Conservation (phyloP, 2,888 invertebrate genomes). For the Andrena dorsata region DNA sequence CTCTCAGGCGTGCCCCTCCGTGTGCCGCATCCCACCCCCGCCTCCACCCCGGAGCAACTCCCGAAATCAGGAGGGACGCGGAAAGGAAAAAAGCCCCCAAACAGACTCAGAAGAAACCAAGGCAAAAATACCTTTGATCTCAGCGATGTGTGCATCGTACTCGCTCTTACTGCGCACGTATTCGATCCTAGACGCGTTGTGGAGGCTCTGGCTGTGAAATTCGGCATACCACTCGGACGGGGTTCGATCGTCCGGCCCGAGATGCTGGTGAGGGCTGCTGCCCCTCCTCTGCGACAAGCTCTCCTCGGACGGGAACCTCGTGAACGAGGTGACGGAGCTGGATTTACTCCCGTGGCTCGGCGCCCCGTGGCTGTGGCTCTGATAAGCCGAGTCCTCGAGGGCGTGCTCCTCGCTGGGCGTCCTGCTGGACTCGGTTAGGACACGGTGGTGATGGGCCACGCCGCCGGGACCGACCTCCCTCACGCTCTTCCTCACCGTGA, state of each 20-base stretch:
- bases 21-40: no score
- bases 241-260: slow-evolving; percentile 83
- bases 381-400: slow-evolving; percentile 87
- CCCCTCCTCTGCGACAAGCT: slow-evolving; percentile 80
- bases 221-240: slow-evolving; percentile 87
- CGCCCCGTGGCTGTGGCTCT: slow-evolving; percentile 85
- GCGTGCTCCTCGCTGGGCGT: slow-evolving; percentile 87
- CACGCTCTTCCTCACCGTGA: slow-evolving; percentile 89
- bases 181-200: slow-evolving; percentile 89
- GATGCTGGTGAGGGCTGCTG: slow-evolving; percentile 59
- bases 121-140: slow-evolving; percentile 90
- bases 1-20: not conserved
- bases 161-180: slow-evolving; percentile 92
- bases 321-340: slow-evolving; percentile 86
- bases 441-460: slow-evolving; percentile 31
- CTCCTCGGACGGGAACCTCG: slow-evolving; percentile 87
- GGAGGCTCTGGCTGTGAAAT: slow-evolving; percentile 87
- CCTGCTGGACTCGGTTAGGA: slow-evolving; percentile 81
- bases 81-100: not conserved
- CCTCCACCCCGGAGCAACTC: not conserved
- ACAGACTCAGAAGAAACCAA: not conserved
- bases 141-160: slow-evolving; percentile 94
- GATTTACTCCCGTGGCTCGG: slow-evolving; percentile 86
- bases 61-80: not conserved
- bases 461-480: slow-evolving; percentile 84